Percentiles rank a stretch among this genome's conserved stretches.
Evolutionary conservation across 2,888 invertebrate genomes (phyloP).

Genomic region (Xestia sexstrigata): DNA sequence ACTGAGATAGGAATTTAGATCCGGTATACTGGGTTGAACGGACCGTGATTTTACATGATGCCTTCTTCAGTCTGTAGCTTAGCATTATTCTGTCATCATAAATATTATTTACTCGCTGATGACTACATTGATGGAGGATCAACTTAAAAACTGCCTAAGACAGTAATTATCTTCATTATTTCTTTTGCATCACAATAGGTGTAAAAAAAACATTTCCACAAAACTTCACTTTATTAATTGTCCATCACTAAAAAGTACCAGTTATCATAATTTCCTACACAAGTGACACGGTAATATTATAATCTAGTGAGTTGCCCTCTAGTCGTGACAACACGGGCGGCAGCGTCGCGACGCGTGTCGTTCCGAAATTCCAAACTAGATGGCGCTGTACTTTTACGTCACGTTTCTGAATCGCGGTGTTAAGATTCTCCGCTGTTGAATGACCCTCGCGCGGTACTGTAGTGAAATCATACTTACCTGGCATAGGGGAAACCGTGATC

Average conservation of each 20-base stretch:
- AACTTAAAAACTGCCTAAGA: not conserved
- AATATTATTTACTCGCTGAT: not conserved
- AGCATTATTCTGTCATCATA: not conserved
- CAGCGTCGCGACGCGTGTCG: not conserved
- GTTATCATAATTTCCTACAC: not conserved
- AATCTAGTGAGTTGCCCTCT: not conserved
- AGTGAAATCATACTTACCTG: slow-evolving; percentile 47
- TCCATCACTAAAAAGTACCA: not conserved
- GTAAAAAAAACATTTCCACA: not conserved
- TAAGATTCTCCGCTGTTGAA: slow-evolving; percentile 55
- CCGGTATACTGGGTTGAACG: too few relatives aligned
- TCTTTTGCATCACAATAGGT: not conserved
- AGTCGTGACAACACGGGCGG: too few relatives aligned
- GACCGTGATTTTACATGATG: not conserved
- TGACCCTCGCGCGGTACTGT: slow-evolving; percentile 8
- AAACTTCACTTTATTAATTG: not conserved
- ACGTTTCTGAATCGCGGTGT: slow-evolving; percentile 52
- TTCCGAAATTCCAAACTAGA: slow-evolving; percentile 27
- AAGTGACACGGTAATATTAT: too few relatives aligned
- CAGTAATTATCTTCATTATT: not conserved
- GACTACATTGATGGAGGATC: not conserved
- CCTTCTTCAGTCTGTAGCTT: not conserved
- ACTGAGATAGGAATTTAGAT: too few relatives aligned
- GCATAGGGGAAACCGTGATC: slow-evolving; percentile 59
- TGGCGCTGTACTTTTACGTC: slow-evolving; percentile 50